A percentile compares a stretch with the other conserved stretches of the same genome.
These are phyloP conservation scores for Anastrepha obliqua DNA, from an alignment of 1,140 invertebrate genomes.

Conservation along the genomic window DNA sequence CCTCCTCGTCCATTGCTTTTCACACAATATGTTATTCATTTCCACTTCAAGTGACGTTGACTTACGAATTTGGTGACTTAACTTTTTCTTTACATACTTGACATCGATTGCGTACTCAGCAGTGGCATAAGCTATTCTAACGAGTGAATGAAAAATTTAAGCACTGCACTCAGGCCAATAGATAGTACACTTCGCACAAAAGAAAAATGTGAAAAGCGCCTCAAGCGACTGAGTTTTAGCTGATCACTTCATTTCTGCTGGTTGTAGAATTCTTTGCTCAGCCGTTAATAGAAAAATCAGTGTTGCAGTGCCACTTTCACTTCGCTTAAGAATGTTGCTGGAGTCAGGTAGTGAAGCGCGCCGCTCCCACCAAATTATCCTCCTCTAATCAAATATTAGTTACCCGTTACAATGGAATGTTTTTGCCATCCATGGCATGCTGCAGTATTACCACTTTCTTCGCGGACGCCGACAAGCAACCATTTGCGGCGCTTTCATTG, in stretches of 20 bases:
- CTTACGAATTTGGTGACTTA: slow-evolving; percentile 37
- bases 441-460: neutral
- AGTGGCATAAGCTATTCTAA: slow-evolving; percentile 10
- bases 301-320: neutral
- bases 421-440: neutral
- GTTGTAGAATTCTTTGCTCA: neutral
- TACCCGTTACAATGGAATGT: neutral
- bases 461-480: neutral
- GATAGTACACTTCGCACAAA: neutral
- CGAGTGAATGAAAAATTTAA: slow-evolving; percentile 30
- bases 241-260: slow-evolving; percentile 18
- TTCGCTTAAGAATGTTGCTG: neutral
- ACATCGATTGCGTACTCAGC: slow-evolving; percentile 47
- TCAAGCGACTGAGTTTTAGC: neutral
- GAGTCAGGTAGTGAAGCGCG: neutral
- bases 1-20: neutral
- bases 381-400: neutral
- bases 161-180: slow-evolving; percentile 15
- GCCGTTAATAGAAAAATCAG: neutral
- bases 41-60: slow-evolving; percentile 40
- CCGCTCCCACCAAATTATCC: neutral
- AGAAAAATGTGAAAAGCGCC: neutral
- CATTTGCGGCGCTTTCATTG: slow-evolving; percentile 29
- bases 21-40: slow-evolving; percentile 42
- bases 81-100: slow-evolving; percentile 20